Evolutionary conservation across 1,140 invertebrate species (phyloP), one percentile per base, ranked within the genome.

Genomic region (Branchinecta lynchi): DNA sequence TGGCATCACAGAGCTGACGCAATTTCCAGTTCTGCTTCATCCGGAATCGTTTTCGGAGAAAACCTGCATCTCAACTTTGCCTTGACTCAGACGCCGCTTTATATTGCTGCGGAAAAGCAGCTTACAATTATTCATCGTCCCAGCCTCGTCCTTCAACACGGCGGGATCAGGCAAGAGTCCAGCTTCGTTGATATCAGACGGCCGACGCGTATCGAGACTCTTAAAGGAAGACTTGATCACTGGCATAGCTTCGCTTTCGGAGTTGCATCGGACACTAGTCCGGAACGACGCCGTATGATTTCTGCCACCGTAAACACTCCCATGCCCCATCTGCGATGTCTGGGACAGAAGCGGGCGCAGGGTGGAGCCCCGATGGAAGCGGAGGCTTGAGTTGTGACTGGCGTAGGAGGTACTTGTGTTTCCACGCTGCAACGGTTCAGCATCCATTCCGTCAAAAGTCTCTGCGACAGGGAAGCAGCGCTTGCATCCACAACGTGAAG

Each of bases 341-440:
- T 32, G 32, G 12, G 51, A 60, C 12, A 60, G 51, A 12, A 60
- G 51, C 17, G 51, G 51, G 12, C 51, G 51, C 12, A 60, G 51
- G 12, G 51, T 60, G 51, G 51, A 60, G 12, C 51, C 51, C 12
- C 51, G 51, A 12, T 60, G 51, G 17, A 60, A 60, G 12, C 51
- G 51, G 17, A 60, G 51, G 17, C 51, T 60, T 15, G 51, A 60
- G 17, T 60, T 60, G 17, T 20, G 51, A 6, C 51, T 60, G 12
- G 17, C 17, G 51, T 60, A 60, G 6, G 51, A 60, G 2, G 51
- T 15, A 6, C 12, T 3, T 20, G 51, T 60, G 51, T 60, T 60
- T 60, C 51, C 51, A 6, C 51, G 51, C 51, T 60, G 51, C 51
- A 60, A 60, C 51, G 17, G 12, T 60, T 60, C 51, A 60, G 51